These are phyloP conservation scores for Meloidogyne exigua DNA, from an alignment of 1,140 invertebrate species.

Conservation along the genomic window DNA sequence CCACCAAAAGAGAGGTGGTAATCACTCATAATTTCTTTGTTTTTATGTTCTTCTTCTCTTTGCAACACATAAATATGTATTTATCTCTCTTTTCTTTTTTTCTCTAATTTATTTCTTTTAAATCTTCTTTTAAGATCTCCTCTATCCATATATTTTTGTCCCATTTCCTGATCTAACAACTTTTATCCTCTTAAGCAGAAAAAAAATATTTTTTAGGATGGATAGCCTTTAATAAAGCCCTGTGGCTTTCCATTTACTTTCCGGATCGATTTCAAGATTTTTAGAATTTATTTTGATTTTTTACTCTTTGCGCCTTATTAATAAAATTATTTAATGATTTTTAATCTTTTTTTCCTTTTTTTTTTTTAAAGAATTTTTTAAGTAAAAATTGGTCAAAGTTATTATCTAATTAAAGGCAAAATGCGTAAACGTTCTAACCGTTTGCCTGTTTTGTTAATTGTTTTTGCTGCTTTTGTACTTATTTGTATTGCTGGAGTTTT, in stretches of 20 bases:
- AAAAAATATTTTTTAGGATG: not conserved
- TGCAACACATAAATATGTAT: not conserved
- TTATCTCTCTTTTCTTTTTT: not conserved
- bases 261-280: not conserved
- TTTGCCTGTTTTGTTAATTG: slow-evolving; percentile 12
- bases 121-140: not conserved
- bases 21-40: not conserved
- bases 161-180: not conserved
- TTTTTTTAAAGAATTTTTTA: not conserved
- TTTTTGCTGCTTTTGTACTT: slow-evolving; percentile 13
- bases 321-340: not conserved
- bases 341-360: not conserved
- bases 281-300: not conserved
- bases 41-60: not conserved
- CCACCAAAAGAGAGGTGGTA: not conserved
- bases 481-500: slow-evolving; percentile 13
- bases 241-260: not conserved
- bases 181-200: not conserved
- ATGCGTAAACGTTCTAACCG: slow-evolving; percentile 16
- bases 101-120: no score
- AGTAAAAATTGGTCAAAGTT: not conserved
- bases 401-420: not conserved
- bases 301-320: not conserved
- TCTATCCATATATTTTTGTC: not conserved
- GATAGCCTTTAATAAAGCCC: not conserved